Conservation (phyloP, 2,888 invertebrate species). For the Macaria liturata region DNA sequence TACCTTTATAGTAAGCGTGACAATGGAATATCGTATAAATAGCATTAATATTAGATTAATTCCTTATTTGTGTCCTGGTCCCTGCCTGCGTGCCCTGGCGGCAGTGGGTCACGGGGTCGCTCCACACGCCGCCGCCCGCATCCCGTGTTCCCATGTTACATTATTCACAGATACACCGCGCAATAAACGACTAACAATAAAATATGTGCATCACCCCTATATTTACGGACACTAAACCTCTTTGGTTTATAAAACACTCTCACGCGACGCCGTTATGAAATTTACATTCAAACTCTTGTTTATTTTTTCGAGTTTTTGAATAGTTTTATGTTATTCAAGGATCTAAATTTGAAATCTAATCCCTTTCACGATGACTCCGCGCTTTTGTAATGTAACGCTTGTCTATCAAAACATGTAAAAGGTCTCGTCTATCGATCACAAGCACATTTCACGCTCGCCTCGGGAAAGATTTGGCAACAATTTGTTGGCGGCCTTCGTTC, state of each 20-base stretch:
- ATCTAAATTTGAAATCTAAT: not conserved
- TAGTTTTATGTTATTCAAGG: not conserved
- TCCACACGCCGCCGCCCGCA: conserved; percentile 48
- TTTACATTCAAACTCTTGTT: conserved; percentile 13
- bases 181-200: conserved; percentile 56
- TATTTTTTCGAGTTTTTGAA: conserved; percentile 6
- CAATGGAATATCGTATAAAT: too few relatives aligned
- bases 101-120: conserved; percentile 75
- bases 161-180: conserved; percentile 59
- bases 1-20: too few relatives aligned
- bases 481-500: conserved; percentile 12
- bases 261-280: conserved; percentile 22
- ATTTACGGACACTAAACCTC: conserved; percentile 38
- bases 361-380: too few relatives aligned
- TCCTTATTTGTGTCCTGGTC: too few relatives aligned
- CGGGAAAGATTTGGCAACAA: conserved; percentile 8
- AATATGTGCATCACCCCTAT: conserved; percentile 59
- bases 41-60: too few relatives aligned
- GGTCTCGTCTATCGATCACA: too few relatives aligned
- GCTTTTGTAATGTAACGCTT: too few relatives aligned
- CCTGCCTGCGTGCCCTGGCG: conserved; percentile 24
- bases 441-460: too few relatives aligned
- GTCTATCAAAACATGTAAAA: too few relatives aligned
- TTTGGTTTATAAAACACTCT: conserved; percentile 31
- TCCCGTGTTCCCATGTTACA: conserved; percentile 54